Conservation (phyloP, 2,113 vertebrate species). For the Eublepharis macularius region DNA sequence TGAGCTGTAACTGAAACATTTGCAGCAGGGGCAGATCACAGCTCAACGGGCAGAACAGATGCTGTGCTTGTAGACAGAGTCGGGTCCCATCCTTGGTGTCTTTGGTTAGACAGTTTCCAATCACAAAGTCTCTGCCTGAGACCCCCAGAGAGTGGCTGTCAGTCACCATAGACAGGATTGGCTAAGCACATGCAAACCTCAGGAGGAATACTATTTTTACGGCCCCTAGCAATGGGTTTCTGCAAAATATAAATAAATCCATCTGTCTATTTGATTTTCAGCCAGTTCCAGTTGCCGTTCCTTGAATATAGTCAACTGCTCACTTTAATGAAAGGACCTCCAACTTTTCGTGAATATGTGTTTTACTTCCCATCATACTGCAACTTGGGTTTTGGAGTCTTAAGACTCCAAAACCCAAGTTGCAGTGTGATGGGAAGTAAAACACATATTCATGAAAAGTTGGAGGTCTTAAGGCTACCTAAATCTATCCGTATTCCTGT, state of each 20-base stretch:
- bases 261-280: background rate
- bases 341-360: background rate
- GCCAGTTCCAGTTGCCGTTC: background rate
- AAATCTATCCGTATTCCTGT: background rate
- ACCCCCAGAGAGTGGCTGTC: background rate
- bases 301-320: background rate
- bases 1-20: background rate
- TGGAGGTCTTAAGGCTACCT: background rate
- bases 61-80: background rate
- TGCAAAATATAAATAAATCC: background rate
- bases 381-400: background rate
- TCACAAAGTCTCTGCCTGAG: background rate
- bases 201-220: background rate
- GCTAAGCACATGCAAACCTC: background rate
- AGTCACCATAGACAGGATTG: background rate
- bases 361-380: too few species aligned
- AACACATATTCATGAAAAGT: background rate
- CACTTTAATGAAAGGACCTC: background rate
- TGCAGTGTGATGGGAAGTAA: too few species aligned
- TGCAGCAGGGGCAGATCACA: background rate
- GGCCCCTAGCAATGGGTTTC: background rate
- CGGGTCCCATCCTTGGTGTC: background rate
- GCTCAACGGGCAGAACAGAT: background rate
- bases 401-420: background rate
- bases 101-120: background rate